Evolutionary conservation across 2,888 invertebrate species (phyloP).

Genomic region (Pristionchus maxplancki): DNA sequence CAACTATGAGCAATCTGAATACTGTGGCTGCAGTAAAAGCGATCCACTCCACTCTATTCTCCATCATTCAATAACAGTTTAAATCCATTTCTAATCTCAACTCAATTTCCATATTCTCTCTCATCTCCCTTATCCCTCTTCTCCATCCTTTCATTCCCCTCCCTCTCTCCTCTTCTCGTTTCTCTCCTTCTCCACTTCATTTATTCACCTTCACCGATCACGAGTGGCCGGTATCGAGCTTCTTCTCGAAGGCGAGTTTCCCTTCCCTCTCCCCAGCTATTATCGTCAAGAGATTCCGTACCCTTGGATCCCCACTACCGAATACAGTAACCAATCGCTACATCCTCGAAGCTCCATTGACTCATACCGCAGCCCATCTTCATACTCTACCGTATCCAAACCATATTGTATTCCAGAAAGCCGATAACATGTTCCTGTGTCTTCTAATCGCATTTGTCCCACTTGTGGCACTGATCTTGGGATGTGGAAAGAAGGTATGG

Average conservation of each 20-base stretch:
- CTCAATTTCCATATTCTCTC: neutral
- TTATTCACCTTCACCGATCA: constrained; percentile 15
- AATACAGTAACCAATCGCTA: neutral
- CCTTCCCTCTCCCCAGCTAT: neutral
- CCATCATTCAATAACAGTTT: too few species aligned
- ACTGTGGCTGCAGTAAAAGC: too few species aligned
- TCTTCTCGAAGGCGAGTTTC: constrained; percentile 1
- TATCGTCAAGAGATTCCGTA: neutral
- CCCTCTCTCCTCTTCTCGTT: neutral
- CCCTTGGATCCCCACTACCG: neutral
- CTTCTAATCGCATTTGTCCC: constrained; percentile 33
- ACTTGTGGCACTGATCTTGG: neutral
- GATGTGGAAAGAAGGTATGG: constrained; percentile 32
- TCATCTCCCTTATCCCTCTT: neutral
- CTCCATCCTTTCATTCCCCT: neutral
- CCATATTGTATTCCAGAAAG: neutral
- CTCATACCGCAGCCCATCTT: neutral
- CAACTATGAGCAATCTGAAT: neutral
- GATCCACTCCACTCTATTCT: too few species aligned
- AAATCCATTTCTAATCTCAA: too few species aligned
- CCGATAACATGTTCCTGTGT: constrained; percentile 13
- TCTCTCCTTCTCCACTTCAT: neutral
- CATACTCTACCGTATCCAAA: neutral
- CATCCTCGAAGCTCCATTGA: neutral
- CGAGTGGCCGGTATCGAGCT: neutral